Percentiles rank a stretch among this genome's conserved stretches.
Conservation (phyloP, 2,797 vertebrate species). For the Chloroceryle amazona region DNA sequence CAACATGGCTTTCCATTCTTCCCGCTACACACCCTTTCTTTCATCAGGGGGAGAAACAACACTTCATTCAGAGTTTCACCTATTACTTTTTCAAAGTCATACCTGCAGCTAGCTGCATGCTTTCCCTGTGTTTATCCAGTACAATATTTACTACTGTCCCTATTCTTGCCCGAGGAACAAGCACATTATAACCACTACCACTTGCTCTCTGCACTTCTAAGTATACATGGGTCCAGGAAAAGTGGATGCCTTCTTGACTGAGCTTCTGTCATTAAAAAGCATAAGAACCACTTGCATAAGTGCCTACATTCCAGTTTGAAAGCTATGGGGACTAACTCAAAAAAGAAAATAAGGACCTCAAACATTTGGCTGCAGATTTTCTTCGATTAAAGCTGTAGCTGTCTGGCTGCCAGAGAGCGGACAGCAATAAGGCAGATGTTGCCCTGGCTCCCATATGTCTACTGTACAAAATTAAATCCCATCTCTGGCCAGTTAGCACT, state of each 20-base stretch:
- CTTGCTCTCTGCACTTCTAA: background rate
- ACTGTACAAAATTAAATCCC: conserved; percentile 27
- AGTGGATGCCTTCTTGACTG: background rate
- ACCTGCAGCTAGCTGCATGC: background rate
- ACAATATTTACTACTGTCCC: background rate
- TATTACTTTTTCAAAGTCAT: background rate
- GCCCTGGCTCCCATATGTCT: background rate
- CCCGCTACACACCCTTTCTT: background rate
- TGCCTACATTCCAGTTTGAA: background rate
- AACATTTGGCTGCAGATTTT: background rate
- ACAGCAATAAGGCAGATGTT: background rate
- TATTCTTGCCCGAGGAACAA: background rate
- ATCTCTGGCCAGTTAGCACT: background rate
- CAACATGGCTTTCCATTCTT: background rate
- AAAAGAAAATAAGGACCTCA: background rate
- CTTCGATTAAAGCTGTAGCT: background rate
- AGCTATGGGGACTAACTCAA: background rate
- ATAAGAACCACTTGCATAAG: background rate
- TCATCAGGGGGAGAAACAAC: background rate
- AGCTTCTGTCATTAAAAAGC: background rate
- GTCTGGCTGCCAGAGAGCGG: background rate
- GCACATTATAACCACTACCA: background rate
- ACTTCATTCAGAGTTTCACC: background rate
- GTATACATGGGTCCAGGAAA: background rate
- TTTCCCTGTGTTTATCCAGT: background rate